phyloP scores from a whole-genome alignment of 2,888 invertebrate genomes.

The Folsomia manolachei region DNA sequence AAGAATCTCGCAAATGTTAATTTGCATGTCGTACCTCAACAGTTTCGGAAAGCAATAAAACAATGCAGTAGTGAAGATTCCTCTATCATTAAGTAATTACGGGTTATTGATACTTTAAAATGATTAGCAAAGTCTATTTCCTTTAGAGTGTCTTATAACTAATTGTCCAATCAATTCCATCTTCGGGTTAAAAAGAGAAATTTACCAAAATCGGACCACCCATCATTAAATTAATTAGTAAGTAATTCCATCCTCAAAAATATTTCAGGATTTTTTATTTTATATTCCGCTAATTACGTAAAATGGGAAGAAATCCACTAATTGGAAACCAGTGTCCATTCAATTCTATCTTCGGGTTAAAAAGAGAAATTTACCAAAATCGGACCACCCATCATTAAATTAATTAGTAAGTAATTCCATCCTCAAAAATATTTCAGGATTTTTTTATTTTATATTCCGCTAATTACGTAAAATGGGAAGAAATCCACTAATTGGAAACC shows the following conservation, averaged over 20 bases:
- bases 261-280: too few relatives aligned
- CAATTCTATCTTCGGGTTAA: not conserved
- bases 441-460: not conserved
- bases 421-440: too few relatives aligned
- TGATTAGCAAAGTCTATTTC: too few relatives aligned
- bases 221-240: too few relatives aligned
- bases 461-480: not conserved
- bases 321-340: not conserved
- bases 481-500: not conserved
- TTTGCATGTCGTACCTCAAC: too few relatives aligned
- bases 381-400: too few relatives aligned
- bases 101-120: not conserved
- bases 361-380: too few relatives aligned
- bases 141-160: not conserved
- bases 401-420: not conserved
- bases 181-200: not conserved
- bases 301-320: not conserved
- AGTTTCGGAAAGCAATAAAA: too few relatives aligned
- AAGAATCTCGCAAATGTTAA: too few relatives aligned
- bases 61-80: too few relatives aligned
- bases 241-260: not conserved
- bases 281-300: not conserved
- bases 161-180: not conserved
- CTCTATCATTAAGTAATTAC: not conserved
- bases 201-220: too few relatives aligned